Evolutionary conservation across 2,797 vertebrate species (phyloP).

Genomic region (Eutrigla gurnardus): DNA sequence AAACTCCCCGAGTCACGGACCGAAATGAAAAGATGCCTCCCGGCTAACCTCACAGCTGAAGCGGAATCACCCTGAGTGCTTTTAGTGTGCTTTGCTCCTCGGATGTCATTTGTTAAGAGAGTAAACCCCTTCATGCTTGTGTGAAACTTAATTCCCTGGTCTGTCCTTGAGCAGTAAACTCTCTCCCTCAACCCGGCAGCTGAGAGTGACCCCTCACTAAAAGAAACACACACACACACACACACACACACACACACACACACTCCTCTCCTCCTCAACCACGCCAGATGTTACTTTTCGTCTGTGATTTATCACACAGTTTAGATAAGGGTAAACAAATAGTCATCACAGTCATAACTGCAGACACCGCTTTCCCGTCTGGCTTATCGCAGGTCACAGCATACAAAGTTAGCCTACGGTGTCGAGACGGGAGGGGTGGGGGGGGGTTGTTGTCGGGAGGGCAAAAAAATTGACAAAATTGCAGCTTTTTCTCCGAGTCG

Average conservation of each 20-base stretch:
- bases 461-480: slow-evolving; percentile 30
- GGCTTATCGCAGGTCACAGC: slow-evolving; percentile 80
- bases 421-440: slow-evolving; percentile 42
- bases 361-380: slow-evolving; percentile 76
- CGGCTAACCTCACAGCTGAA: slow-evolving; percentile 74
- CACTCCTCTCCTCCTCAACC: slow-evolving; percentile 49
- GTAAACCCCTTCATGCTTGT: slow-evolving; percentile 74
- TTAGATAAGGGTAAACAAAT: slow-evolving; percentile 84
- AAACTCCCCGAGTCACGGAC: slow-evolving; percentile 71
- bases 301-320: slow-evolving; percentile 76
- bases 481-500: slow-evolving; percentile 51
- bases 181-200: slow-evolving; percentile 68
- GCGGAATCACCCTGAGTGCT: slow-evolving; percentile 74
- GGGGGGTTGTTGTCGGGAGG: no score
- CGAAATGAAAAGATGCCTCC: slow-evolving; percentile 75
- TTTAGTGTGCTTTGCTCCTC: slow-evolving; percentile 74
- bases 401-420: slow-evolving; percentile 71
- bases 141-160: slow-evolving; percentile 81
- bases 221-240: slow-evolving; percentile 28
- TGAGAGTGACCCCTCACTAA: slow-evolving; percentile 66
- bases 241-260: neutral
- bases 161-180: slow-evolving; percentile 82
- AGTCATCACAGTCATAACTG: slow-evolving; percentile 82
- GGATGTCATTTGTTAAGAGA: slow-evolving; percentile 77
- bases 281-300: slow-evolving; percentile 80